Base-by-base conservation (phyloP, 2,113 vertebrate species). In the Pao palembangensis region DNA sequence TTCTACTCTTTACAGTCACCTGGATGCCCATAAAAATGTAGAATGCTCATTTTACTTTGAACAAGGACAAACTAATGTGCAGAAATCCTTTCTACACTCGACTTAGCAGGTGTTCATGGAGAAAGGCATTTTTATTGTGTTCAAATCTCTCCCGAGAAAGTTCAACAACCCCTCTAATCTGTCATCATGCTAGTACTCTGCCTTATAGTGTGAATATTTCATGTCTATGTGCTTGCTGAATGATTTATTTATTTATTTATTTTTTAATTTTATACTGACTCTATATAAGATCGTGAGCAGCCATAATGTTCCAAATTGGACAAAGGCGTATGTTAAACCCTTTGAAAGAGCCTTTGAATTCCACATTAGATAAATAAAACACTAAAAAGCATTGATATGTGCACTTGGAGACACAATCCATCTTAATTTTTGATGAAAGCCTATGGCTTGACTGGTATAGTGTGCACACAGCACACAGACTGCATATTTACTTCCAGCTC, bases 401-500 rank as follows among this genome's bases (percentile, higher is more conserved):
- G 66, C 69, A 64, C 64, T 74, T 78, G 81, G 79, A 78, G 68
- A 80, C 76, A 75, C 67, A 73, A 91, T 89, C 82, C 81, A 85
- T 89, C 87, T 89, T 88, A 25, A 87, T 88, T 80, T 81, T 82
- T 75, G 75, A 76, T 84, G 83, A 84, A 90, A 88, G 82, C 80
- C 81, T 67, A 81, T 66, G 50, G 64, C 67, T 60, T 73, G 81
- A 65, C 81, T 85, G 77, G 68, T 79, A 76, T 77, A 81, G 76
- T 74, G 72, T 55, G 20, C 76, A 70, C 82, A 79, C 82, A 84
- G 76, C 79, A 81, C 84, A 85, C 81, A 84, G 83, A 73, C 87
- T 86, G 87, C 86, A 88, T 89, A 86, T 88, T 90, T 90, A 87
- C 88, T 92, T 89, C 90, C 91, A 91, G 80, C 83, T 89, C 89